Evolutionary conservation across 2,888 invertebrate species (phyloP), one percentile per base, ranked within the genome.

Genomic region (Eupithecia exiguata): DNA sequence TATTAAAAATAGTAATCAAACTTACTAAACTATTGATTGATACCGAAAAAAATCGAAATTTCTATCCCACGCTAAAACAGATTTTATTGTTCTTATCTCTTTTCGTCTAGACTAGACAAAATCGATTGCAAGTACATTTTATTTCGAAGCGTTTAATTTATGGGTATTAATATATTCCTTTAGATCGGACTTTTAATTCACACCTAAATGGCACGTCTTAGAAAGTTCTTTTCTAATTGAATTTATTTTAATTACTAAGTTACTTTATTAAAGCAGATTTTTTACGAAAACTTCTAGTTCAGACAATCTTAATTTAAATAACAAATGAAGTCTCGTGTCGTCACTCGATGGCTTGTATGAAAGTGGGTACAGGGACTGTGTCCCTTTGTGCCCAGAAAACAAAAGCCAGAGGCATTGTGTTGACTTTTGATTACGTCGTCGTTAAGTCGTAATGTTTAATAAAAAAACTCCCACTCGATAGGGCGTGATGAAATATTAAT

Each of bases 51-150:
- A 53, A 10, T 53, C 49, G 10, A n/a, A 1, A 53, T 53, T 21
- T 21, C 18, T 18, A 62, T 35, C 30, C 62, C 0, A 35, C n/a
- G 1, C 36, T 38, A 18, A 35, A 30, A 2, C 35, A 3, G 18
- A 62, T 18, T 36, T 10, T 36, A 36, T 35, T 63, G 18, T n/a
- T 35, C 0, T 18, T 63, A 38, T 21, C n/a, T 9, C 35, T 63
- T 63, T 36, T 36, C n/a, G 63, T 63, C 63, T 35, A 38, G 38
- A 65, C 63, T n/a, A 65, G n/a, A 36, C n/a, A n/a, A 36, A 63
- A 65, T 38, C 63, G n/a, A 36, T 35, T 36, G 16, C 30, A 61
- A 16, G 6, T 61, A 30, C 6, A 61, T 36, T 62, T 30, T 36
- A 18, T 63, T 6, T 35, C 21, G 3, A 4, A 63, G 63, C 63